These are phyloP conservation scores for Glossophaga mutica DNA, from an alignment of 2,797 vertebrate species.

Conservation along the genomic window DNA sequence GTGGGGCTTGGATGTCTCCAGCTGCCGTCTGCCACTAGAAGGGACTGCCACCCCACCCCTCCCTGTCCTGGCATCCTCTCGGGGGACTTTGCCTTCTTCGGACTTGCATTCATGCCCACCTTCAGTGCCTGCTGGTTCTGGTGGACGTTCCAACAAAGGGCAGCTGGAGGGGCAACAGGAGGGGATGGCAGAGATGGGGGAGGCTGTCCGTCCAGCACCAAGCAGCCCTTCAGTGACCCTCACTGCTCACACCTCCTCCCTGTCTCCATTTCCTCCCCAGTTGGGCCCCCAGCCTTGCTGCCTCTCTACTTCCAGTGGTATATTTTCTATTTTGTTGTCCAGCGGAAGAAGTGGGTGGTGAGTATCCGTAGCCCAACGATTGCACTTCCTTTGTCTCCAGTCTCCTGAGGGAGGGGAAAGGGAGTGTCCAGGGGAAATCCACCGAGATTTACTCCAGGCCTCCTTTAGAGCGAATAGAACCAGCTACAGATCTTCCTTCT, in stretches of 20 bases:
- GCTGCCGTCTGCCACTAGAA: neutral
- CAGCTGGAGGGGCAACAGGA: neutral
- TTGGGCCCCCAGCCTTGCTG: slow-evolving; percentile 86
- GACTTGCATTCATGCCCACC: neutral
- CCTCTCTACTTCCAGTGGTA: slow-evolving; percentile 89
- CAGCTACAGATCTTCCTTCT: neutral
- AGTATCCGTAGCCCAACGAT: slow-evolving; percentile 32
- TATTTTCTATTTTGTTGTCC: slow-evolving; percentile 85
- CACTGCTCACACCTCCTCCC: neutral
- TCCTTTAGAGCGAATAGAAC: neutral
- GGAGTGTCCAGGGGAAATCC: neutral
- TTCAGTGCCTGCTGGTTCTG: neutral
- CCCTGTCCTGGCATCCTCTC: neutral
- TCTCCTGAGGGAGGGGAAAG: neutral
- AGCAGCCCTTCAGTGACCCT: neutral
- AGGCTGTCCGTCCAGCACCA: neutral
- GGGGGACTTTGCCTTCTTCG: neutral
- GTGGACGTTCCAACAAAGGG: neutral
- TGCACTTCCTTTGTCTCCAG: neutral
- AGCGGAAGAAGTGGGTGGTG: slow-evolving; percentile 85
- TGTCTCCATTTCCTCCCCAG: slow-evolving; percentile 66
- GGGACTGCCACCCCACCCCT: neutral
- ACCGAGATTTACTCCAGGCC: neutral
- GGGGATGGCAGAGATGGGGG: neutral
- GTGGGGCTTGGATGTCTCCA: neutral